Conservation (phyloP, 2,888 invertebrate genomes). For the Urechis unicinctus region DNA sequence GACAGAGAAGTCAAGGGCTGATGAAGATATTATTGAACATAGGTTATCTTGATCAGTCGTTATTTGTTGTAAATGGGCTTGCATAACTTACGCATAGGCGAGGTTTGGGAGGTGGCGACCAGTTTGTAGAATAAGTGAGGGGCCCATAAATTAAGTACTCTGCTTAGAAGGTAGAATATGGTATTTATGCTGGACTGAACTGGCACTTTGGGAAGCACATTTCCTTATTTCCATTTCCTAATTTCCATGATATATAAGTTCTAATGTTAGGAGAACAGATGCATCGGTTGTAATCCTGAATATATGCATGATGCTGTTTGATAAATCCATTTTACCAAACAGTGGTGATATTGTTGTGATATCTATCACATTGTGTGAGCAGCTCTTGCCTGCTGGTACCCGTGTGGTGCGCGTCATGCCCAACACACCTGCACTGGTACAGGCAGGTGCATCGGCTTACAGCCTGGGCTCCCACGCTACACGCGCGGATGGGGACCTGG, state of each 20-base stretch:
- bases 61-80: too few relatives aligned
- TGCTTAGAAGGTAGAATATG: too few relatives aligned
- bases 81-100: too few relatives aligned
- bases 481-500: constrained; percentile 44
- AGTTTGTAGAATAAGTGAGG: too few relatives aligned
- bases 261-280: not conserved
- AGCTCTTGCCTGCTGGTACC: constrained; percentile 53
- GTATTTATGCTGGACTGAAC: too few relatives aligned
- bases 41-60: too few relatives aligned
- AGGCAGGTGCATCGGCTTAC: constrained; percentile 76
- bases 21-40: too few relatives aligned
- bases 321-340: not conserved
- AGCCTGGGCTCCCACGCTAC: constrained; percentile 63
- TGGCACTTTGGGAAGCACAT: too few relatives aligned
- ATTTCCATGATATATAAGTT: not conserved
- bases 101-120: too few relatives aligned
- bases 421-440: constrained; percentile 80
- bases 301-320: not conserved
- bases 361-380: constrained; percentile 2
- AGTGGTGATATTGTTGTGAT: not conserved
- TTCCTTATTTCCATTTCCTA: too few relatives aligned
- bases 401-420: constrained; percentile 86
- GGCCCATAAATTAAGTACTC: too few relatives aligned
- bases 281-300: not conserved
- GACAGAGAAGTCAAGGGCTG: too few relatives aligned